These are phyloP conservation scores for Phyllotreta striolata DNA, from an alignment of 2,888 invertebrate species.

Conservation along the genomic window DNA sequence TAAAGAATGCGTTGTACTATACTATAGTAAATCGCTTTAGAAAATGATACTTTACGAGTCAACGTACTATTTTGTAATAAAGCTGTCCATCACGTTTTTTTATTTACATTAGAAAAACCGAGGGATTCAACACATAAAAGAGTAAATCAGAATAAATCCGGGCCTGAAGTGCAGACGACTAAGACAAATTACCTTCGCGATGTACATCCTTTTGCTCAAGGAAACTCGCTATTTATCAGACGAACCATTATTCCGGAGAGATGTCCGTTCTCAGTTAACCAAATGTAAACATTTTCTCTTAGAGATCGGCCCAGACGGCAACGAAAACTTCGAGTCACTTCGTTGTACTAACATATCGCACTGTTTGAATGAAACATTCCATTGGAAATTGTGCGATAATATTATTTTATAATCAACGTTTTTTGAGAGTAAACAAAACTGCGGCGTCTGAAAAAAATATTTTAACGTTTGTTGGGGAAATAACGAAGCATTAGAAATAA, in stretches of 20 bases:
- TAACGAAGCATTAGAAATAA: constrained; percentile 1
- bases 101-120: constrained; percentile 5
- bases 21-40: too few relatives aligned
- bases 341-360: constrained; percentile 14
- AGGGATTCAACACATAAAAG: constrained; percentile 34
- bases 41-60: too few relatives aligned
- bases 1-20: too few relatives aligned
- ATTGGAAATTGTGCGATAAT: too few relatives aligned
- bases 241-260: constrained; percentile 41
- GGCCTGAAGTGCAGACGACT: constrained; percentile 50
- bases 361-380: constrained; percentile 13
- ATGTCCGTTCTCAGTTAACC: constrained; percentile 36
- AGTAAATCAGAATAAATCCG: constrained; percentile 50
- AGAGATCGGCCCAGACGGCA: constrained; percentile 28
- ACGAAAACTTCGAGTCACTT: constrained; percentile 25
- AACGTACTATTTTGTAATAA: too few relatives aligned
- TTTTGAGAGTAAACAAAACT: too few relatives aligned
- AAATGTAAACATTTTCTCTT: constrained; percentile 39
- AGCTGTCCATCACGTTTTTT: too few relatives aligned
- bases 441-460: too few relatives aligned
- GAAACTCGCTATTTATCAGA: constrained; percentile 42
- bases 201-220: constrained; percentile 46
- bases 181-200: constrained; percentile 51
- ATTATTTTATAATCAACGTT: too few relatives aligned
- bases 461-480: not conserved